Evolutionary conservation across 2,888 invertebrate species (phyloP).

Genomic region (Petrolisthes cinctipes): DNA sequence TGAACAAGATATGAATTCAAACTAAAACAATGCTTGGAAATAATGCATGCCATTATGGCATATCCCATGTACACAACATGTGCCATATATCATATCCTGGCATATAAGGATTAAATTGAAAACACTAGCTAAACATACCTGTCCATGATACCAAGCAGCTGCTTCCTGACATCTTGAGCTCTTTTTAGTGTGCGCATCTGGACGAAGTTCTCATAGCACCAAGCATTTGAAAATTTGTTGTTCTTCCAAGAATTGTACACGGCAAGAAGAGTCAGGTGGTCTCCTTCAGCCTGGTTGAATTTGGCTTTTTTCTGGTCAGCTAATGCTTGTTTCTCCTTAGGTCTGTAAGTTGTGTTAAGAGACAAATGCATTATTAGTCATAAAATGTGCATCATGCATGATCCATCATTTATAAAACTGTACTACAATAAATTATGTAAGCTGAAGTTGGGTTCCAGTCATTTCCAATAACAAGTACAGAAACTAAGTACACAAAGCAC

Average conservation of each 20-base stretch:
- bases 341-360: slow-evolving; percentile 72
- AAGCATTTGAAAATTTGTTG: slow-evolving; percentile 98
- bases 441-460: too few relatives aligned
- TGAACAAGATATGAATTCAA: too few relatives aligned
- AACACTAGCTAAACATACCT: slow-evolving; percentile 72
- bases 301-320: slow-evolving; percentile 99
- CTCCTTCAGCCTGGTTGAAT: slow-evolving; percentile 98
- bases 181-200: slow-evolving; percentile 96
- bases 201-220: slow-evolving; percentile 99
- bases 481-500: too few relatives aligned
- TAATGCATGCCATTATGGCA: too few relatives aligned
- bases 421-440: neutral
- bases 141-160: slow-evolving; percentile 97
- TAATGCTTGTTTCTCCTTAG: slow-evolving; percentile 94
- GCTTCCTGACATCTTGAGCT: slow-evolving; percentile 97
- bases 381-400: neutral
- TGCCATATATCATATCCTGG: too few relatives aligned
- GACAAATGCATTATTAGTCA: neutral
- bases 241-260: slow-evolving; percentile 99
- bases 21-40: too few relatives aligned
- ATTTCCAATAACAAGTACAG: too few relatives aligned
- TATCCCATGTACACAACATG: too few relatives aligned
- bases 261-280: slow-evolving; percentile 95
- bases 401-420: neutral
- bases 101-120: too few relatives aligned